Evolutionary conservation across 2,888 invertebrate genomes (phyloP).

Genomic region (Tenodera sinensis): DNA sequence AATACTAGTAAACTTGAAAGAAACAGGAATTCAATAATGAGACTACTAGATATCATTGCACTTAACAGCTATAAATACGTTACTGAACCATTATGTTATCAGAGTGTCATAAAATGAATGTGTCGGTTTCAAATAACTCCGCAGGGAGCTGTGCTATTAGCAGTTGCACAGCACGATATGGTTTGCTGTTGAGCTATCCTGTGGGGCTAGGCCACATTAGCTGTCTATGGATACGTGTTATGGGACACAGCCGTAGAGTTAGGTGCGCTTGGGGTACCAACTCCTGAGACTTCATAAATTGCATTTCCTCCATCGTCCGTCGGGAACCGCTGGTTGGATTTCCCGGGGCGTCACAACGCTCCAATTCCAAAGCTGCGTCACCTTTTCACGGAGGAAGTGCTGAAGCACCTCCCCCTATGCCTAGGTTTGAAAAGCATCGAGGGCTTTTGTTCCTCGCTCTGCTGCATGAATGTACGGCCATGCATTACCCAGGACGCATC

Average conservation of each 20-base stretch:
- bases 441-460: slow-evolving; percentile 6
- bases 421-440: not conserved
- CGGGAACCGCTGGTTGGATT: not conserved
- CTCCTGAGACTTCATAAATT: slow-evolving; percentile 4
- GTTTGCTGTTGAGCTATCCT: not conserved
- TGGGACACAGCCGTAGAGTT: not conserved
- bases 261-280: not conserved
- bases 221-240: not conserved
- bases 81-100: not conserved
- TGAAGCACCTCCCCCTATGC: not conserved
- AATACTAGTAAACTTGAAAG: too few relatives aligned
- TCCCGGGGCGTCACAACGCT: not conserved
- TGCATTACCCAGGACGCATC: not conserved
- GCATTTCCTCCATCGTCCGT: slow-evolving; percentile 4
- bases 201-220: not conserved
- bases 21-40: too few relatives aligned
- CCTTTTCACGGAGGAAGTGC: slow-evolving; percentile 12
- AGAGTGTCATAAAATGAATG: not conserved
- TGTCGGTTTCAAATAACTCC: too few relatives aligned
- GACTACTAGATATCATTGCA: too few relatives aligned
- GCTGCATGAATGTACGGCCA: not conserved
- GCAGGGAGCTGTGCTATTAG: not conserved
- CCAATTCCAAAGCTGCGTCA: slow-evolving; percentile 2
- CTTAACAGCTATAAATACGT: not conserved
- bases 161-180: not conserved